Evolutionary conservation across 2,797 vertebrate species (phyloP).

Genomic region (Lutjanus argentimaculatus): DNA sequence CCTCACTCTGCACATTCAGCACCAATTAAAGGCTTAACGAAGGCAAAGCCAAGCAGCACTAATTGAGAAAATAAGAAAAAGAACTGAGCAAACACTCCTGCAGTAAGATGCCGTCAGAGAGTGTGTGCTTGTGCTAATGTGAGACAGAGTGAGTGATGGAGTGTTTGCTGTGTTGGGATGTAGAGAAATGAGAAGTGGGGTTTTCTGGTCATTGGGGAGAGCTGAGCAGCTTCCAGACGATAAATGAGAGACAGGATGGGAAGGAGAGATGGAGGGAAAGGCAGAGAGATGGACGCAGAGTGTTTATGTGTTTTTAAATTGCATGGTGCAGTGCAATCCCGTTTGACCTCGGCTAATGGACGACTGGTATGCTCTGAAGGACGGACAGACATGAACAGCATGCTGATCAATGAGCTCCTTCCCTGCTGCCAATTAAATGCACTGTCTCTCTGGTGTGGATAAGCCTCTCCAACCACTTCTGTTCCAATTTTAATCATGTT

Average conservation of each 20-base stretch:
- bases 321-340: neutral
- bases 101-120: neutral
- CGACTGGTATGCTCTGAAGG: neutral
- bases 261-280: neutral
- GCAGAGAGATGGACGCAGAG: neutral
- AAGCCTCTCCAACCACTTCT: neutral
- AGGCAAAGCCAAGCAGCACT: slow-evolving; percentile 23
- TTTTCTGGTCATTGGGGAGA: slow-evolving; percentile 29
- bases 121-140: neutral
- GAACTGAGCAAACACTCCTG: slow-evolving; percentile 26
- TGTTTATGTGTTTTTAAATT: slow-evolving; percentile 24
- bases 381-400: neutral
- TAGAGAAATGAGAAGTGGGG: neutral
- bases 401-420: slow-evolving; percentile 1
- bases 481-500: neutral
- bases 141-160: slow-evolving; percentile 23
- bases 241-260: neutral
- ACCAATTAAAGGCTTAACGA: slow-evolving; percentile 43
- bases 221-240: slow-evolving; percentile 9
- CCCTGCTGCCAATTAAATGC: slow-evolving; percentile 9
- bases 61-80: slow-evolving; percentile 29
- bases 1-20: slow-evolving; percentile 53
- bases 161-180: slow-evolving; percentile 29
- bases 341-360: slow-evolving; percentile 26
- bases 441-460: neutral